A percentile compares a stretch with the other conserved stretches of the same genome.
Conservation (phyloP, 2,888 invertebrate species). For the Drosophila putrida region DNA sequence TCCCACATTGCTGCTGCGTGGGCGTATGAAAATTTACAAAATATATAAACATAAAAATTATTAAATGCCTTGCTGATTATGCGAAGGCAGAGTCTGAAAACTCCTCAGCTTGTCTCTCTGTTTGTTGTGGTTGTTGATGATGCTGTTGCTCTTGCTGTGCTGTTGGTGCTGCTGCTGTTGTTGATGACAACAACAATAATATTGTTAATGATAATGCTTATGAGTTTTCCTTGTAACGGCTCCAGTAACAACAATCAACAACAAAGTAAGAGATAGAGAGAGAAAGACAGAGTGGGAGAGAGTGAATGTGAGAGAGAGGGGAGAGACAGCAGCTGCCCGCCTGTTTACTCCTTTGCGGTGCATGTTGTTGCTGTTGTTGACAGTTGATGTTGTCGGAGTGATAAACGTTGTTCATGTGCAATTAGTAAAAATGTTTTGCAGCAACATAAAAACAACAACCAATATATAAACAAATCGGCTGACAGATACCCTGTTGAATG, state of each 20-base stretch:
- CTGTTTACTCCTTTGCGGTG: conserved; percentile 28
- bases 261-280: not conserved
- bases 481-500: not conserved
- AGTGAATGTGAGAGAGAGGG: not conserved
- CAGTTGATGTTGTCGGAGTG: conserved; percentile 68
- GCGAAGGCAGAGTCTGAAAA: conserved; percentile 63
- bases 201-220: conserved; percentile 83
- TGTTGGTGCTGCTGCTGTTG: conserved; percentile 49
- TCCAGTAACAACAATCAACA: conserved; percentile 30
- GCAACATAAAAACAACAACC: conserved; percentile 24
- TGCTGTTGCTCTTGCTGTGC: conserved; percentile 48
- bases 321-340: conserved; percentile 19
- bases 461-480: not conserved
- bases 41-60: conserved; percentile 77
- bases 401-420: conserved; percentile 81
- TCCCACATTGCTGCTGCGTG: conserved; percentile 68
- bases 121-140: conserved; percentile 75
- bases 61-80: conserved; percentile 79
- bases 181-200: conserved; percentile 81
- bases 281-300: not conserved
- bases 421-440: conserved; percentile 74
- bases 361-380: conserved; percentile 37
- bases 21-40: conserved; percentile 62
- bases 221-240: conserved; percentile 75
- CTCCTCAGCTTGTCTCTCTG: conserved; percentile 22